A percentile compares a stretch with the other conserved stretches of the same genome.
Evolutionary conservation across 2,888 invertebrate species (phyloP).

Genomic region (Oxytorus armatus): DNA sequence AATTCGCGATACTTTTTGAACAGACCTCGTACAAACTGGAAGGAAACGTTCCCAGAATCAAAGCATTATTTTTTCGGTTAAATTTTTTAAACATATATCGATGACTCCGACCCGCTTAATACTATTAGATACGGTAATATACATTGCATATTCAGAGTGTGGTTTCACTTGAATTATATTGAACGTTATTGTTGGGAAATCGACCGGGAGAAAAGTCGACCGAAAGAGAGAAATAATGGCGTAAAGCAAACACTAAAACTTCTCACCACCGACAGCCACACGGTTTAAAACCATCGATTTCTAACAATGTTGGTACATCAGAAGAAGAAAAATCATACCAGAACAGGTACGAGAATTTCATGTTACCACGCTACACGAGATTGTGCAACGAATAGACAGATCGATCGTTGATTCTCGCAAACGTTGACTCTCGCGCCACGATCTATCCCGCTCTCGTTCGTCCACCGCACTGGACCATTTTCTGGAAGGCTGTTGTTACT

Average conservation of each 20-base stretch:
- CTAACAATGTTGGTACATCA: background rate
- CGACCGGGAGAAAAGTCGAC: conserved; percentile 17
- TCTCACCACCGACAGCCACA: too few species aligned
- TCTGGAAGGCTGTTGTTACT: conserved; percentile 47
- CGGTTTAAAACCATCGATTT: conserved; percentile 3
- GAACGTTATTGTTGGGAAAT: background rate
- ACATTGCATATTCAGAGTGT: background rate
- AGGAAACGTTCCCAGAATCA: too few species aligned
- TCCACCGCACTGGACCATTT: conserved; percentile 50
- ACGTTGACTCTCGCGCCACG: conserved; percentile 68
- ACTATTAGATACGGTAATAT: too few species aligned
- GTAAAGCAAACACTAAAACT: too few species aligned
- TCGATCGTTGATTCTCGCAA: conserved; percentile 71
- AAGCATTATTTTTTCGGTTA: too few species aligned
- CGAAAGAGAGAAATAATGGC: conserved; percentile 14
- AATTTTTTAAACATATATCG: too few species aligned
- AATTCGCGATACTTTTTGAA: too few species aligned
- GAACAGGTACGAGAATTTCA: conserved; percentile 28
- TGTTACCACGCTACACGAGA: conserved; percentile 46
- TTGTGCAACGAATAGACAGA: conserved; percentile 71
- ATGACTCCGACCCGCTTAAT: too few species aligned
- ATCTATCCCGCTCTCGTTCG: conserved; percentile 47
- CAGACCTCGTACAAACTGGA: too few species aligned
- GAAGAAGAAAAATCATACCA: conserved; percentile 8
- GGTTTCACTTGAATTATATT: background rate